Evolutionary conservation across 2,797 vertebrate genomes (phyloP).

Genomic region (Enteromius thamalakanensis): DNA sequence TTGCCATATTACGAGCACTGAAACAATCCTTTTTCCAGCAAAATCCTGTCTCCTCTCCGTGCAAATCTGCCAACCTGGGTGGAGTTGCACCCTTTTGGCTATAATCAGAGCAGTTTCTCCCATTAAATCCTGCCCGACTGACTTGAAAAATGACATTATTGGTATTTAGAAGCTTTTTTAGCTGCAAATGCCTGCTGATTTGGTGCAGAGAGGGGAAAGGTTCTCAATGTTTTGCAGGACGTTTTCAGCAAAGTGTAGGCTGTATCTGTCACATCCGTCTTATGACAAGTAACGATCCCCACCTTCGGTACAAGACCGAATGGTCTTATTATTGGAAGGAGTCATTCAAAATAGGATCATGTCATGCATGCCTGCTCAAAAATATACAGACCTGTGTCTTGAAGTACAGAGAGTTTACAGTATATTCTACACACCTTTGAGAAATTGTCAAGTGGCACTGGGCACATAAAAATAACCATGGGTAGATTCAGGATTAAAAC

Average conservation of each 20-base stretch:
- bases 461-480: not conserved
- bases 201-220: constrained; percentile 2
- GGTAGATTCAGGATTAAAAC: not conserved
- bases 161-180: constrained; percentile 15
- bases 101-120: constrained; percentile 29
- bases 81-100: constrained; percentile 10
- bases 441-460: not conserved
- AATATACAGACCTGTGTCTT: constrained; percentile 59
- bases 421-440: not conserved
- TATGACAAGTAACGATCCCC: constrained; percentile 73
- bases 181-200: constrained; percentile 14
- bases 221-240: constrained; percentile 39
- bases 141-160: not conserved
- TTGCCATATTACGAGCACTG: constrained; percentile 18
- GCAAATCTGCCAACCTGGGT: constrained; percentile 12
- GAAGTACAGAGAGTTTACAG: not conserved
- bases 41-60: constrained; percentile 14
- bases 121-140: not conserved
- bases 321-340: constrained; percentile 72
- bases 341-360: constrained; percentile 75
- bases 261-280: constrained; percentile 70
- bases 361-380: constrained; percentile 61
- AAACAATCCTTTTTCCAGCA: constrained; percentile 31
- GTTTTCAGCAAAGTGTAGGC: constrained; percentile 58
- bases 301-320: constrained; percentile 75